Conservation (phyloP, 2,113 vertebrate species). For the Brevimyrus niger region DNA sequence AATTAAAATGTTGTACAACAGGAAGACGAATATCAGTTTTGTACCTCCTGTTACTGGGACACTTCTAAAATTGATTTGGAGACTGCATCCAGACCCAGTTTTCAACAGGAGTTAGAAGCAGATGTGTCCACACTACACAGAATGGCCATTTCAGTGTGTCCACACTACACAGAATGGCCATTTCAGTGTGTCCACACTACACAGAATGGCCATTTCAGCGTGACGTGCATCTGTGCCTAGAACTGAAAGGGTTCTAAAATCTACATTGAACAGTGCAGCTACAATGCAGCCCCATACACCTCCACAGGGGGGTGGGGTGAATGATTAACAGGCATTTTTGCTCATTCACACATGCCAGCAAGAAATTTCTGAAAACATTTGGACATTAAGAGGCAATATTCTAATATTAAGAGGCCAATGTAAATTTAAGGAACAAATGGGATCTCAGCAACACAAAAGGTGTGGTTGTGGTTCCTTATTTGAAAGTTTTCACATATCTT, state of each 20-base stretch:
- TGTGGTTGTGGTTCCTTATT: not conserved
- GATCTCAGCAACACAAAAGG: not conserved
- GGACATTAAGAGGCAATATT: not conserved
- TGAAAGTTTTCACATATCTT: not conserved
- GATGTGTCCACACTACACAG: not conserved
- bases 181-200: not conserved
- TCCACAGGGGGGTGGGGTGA: not conserved
- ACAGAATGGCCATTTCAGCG: not conserved
- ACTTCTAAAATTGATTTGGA: not conserved
- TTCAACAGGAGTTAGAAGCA: not conserved
- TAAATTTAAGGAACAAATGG: not conserved
- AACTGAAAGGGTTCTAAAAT: not conserved
- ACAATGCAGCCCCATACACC: not conserved
- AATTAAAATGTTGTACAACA: not conserved
- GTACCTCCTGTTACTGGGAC: not conserved
- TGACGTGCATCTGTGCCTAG: not conserved
- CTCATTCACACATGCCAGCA: not conserved
- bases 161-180: not conserved
- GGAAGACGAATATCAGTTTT: not conserved
- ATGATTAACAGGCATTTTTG: not conserved
- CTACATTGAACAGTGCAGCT: not conserved
- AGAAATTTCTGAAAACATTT: not conserved
- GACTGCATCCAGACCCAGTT: not conserved
- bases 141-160: not conserved
- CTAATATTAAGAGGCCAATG: not conserved